A percentile compares a stretch with the other conserved stretches of the same genome.
Conservation (phyloP, 2,797 vertebrate genomes). For the Myripristis murdjan region DNA sequence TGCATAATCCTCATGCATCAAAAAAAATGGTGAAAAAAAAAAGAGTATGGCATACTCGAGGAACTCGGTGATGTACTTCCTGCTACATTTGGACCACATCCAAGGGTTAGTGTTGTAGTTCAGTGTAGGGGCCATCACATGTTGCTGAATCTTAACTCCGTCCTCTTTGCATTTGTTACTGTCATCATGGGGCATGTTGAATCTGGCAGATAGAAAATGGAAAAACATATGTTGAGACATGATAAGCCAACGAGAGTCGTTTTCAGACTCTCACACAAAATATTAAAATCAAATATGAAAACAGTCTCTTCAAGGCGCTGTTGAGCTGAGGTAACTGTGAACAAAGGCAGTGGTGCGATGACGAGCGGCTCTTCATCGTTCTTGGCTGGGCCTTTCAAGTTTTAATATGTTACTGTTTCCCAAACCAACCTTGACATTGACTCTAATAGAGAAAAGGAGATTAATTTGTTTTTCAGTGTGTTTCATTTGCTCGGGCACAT, state of each 20-base stretch:
- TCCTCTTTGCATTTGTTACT: constrained; percentile 98
- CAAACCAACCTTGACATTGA: constrained; percentile 9
- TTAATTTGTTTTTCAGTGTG: neutral
- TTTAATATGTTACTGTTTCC: constrained; percentile 13
- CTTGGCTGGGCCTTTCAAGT: neutral
- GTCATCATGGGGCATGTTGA: constrained; percentile 99
- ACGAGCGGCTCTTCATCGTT: too few relatives aligned
- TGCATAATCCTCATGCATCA: constrained; percentile 15
- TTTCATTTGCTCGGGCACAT: constrained; percentile 23
- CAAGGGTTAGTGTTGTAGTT: constrained; percentile 99
- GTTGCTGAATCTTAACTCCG: constrained; percentile 94
- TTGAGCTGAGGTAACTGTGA: neutral
- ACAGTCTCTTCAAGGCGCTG: neutral
- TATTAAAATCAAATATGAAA: too few relatives aligned
- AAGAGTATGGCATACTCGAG: constrained; percentile 91
- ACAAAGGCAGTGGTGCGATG: neutral
- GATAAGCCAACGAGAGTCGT: neutral
- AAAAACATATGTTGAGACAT: neutral
- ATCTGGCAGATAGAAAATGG: constrained; percentile 80
- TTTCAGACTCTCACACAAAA: neutral
- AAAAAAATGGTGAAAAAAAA: constrained; percentile 37
- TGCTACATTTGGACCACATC: constrained; percentile 99
- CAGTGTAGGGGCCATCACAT: constrained; percentile 97
- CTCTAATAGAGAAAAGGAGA: neutral
- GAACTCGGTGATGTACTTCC: constrained; percentile 99